A percentile compares a stretch with the other conserved stretches of the same genome.
phyloP scores from a whole-genome alignment of 2,888 invertebrate genomes.

The Linhomoeus sp. region DNA sequence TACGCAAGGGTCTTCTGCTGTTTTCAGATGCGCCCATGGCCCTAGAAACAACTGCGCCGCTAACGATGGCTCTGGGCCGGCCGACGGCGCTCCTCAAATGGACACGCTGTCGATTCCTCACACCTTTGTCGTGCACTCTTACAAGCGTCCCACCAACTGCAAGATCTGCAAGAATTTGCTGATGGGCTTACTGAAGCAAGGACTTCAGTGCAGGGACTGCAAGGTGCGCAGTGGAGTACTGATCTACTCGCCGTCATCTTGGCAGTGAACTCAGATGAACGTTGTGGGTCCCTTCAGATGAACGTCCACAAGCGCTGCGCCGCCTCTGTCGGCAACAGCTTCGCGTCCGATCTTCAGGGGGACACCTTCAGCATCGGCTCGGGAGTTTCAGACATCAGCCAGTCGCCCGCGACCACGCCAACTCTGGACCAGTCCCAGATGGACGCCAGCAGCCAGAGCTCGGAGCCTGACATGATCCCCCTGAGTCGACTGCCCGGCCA shows the following conservation, averaged over 20 bases:
- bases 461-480: constrained; percentile 13
- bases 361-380: background rate
- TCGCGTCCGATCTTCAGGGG: constrained; percentile 15
- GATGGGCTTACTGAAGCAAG: constrained; percentile 26
- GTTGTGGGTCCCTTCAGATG: constrained; percentile 10
- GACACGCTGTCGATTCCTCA: constrained; percentile 18
- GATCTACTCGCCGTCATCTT: background rate
- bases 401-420: too few relatives aligned
- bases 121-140: constrained; percentile 24
- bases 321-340: constrained; percentile 16
- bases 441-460: too few relatives aligned
- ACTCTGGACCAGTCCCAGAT: too few relatives aligned
- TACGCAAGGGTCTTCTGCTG: background rate
- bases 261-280: background rate
- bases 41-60: constrained; percentile 21
- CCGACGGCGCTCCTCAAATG: background rate
- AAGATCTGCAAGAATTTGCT: constrained; percentile 25
- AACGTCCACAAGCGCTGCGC: constrained; percentile 27
- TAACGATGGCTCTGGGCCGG: constrained; percentile 6
- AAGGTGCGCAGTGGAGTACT: constrained; percentile 10
- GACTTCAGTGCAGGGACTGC: constrained; percentile 25
- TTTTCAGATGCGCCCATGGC: constrained; percentile 13
- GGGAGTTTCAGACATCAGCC: too few relatives aligned
- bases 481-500: constrained; percentile 14
- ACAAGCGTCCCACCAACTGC: constrained; percentile 26